phyloP scores from a whole-genome alignment of 2,113 vertebrate species.

The Spermophilus dauricus region DNA sequence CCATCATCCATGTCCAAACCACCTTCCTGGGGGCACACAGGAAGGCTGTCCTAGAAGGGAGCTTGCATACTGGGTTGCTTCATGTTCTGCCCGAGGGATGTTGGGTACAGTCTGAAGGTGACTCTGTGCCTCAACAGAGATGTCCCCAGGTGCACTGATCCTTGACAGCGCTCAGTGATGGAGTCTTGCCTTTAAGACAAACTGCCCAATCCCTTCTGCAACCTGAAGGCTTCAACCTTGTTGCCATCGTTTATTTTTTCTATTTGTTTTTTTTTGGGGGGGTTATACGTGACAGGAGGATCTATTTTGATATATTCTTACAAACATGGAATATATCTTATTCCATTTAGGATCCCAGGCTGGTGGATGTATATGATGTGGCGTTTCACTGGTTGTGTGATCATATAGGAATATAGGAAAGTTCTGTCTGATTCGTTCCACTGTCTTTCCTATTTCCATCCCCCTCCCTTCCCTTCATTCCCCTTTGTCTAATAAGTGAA shows the following conservation, averaged over 20 bases:
- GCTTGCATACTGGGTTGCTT: background rate
- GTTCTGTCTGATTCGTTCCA: too few species aligned
- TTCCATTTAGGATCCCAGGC: too few species aligned
- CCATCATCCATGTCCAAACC: background rate
- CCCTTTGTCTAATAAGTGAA: too few species aligned
- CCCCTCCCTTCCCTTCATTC: too few species aligned
- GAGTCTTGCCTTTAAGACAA: background rate
- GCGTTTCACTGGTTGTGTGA: too few species aligned
- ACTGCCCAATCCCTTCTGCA: background rate
- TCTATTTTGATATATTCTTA: too few species aligned
- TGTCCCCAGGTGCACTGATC: constrained; percentile 59
- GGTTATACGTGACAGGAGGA: too few species aligned
- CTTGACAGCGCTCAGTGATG: constrained; percentile 5
- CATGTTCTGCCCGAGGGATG: constrained; percentile 38
- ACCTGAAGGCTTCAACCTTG: background rate
- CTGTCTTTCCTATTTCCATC: too few species aligned
- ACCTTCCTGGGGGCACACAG: background rate
- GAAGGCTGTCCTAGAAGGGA: background rate
- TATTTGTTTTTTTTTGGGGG: too few species aligned
- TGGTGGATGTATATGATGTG: too few species aligned
- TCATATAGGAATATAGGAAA: too few species aligned
- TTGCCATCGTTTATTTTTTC: background rate
- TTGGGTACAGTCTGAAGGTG: constrained; percentile 19
- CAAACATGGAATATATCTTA: too few species aligned
- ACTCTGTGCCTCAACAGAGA: constrained; percentile 53